Conservation (phyloP, 1,140 invertebrate species). For the Sitophilus oryzae region DNA sequence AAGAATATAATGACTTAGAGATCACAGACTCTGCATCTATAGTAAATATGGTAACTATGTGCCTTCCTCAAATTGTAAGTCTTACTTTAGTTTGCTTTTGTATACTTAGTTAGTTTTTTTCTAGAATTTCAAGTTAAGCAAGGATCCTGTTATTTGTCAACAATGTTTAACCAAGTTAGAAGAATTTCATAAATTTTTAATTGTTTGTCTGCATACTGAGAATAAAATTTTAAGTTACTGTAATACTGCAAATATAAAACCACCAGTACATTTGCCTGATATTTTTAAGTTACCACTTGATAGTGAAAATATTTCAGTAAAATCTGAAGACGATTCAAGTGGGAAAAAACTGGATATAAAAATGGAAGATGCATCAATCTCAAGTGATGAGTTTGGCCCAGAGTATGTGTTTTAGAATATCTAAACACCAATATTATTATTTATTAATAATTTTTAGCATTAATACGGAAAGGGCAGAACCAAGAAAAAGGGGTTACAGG, state of each 20-base stretch:
- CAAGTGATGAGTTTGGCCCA: not conserved
- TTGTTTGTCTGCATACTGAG: constrained; percentile 4
- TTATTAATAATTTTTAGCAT: too few relatives aligned
- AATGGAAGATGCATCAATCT: not conserved
- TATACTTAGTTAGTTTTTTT: not conserved
- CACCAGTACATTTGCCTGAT: constrained; percentile 1
- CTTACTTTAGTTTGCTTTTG: too few relatives aligned
- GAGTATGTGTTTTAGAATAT: not conserved
- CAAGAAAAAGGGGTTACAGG: not conserved
- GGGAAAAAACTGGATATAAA: not conserved
- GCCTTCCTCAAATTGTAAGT: constrained; percentile 13
- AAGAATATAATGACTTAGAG: not conserved
- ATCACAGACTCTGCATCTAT: not conserved
- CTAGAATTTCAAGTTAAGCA: constrained; percentile 6
- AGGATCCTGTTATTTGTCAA: constrained; percentile 12
- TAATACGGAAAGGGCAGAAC: too few relatives aligned
- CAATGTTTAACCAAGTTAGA: constrained; percentile 10
- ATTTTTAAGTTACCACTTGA: too few relatives aligned
- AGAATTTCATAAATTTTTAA: constrained; percentile 9
- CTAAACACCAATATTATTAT: not conserved
- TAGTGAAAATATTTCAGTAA: not conserved
- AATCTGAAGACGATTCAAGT: not conserved
- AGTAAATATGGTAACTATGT: constrained; percentile 5
- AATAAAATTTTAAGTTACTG: constrained; percentile 8
- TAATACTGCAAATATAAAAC: not conserved